Percentiles rank a stretch among this genome's conserved stretches.
Evolutionary conservation across 2,113 vertebrate species (phyloP).

Genomic region (Crotalus tigris): DNA sequence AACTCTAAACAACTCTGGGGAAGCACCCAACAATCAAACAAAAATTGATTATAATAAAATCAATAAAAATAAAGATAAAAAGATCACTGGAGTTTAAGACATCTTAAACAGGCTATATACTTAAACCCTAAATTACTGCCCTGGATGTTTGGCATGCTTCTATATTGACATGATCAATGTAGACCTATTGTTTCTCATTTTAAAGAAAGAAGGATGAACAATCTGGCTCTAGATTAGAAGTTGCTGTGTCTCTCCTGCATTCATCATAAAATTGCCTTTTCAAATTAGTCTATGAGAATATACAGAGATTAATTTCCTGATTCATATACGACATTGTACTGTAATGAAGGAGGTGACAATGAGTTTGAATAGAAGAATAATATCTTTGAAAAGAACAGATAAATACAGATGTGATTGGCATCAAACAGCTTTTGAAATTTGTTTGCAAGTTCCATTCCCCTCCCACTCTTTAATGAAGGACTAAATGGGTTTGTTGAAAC

Average conservation of each 20-base stretch:
- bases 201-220: neutral
- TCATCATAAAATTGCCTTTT: constrained; percentile 1
- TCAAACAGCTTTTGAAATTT: constrained; percentile 22
- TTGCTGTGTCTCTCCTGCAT: constrained; percentile 1
- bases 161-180: neutral
- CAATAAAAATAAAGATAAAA: neutral
- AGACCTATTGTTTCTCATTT: neutral
- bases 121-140: neutral
- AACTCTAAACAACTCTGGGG: neutral
- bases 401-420: constrained; percentile 20
- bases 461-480: constrained; percentile 21
- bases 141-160: too few relatives aligned
- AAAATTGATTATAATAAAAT: neutral
- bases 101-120: neutral
- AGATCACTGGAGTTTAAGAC: neutral
- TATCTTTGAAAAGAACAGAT: constrained; percentile 8
- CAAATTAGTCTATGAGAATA: constrained; percentile 5
- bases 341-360: constrained; percentile 20
- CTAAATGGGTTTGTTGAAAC: constrained; percentile 22
- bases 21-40: neutral
- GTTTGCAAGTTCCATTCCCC: constrained; percentile 4
- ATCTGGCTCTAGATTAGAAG: neutral
- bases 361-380: neutral
- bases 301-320: constrained; percentile 21
- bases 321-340: constrained; percentile 4